These are phyloP conservation scores for Tiphia femorata DNA, from an alignment of 2,888 invertebrate genomes.

Conservation along the genomic window DNA sequence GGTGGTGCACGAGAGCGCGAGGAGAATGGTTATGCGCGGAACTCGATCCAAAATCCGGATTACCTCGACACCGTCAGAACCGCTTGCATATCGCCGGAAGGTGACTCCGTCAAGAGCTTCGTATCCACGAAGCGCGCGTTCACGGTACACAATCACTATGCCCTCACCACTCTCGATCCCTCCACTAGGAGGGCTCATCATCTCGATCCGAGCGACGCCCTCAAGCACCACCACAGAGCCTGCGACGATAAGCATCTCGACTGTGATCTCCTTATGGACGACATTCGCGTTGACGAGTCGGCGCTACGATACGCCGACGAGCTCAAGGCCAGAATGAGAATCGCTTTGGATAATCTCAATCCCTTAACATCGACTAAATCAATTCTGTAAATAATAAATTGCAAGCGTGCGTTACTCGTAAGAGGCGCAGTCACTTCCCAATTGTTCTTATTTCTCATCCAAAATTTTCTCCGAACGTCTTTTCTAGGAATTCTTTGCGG, in stretches of 20 bases:
- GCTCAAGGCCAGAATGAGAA: slow-evolving; percentile 51
- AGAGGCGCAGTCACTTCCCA: too few species aligned
- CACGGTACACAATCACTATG: slow-evolving; percentile 83
- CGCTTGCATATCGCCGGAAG: slow-evolving; percentile 73
- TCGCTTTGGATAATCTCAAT: slow-evolving; percentile 41
- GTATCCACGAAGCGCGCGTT: slow-evolving; percentile 76
- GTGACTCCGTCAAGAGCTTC: slow-evolving; percentile 81
- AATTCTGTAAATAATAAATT: slow-evolving; percentile 36
- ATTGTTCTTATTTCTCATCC: too few species aligned
- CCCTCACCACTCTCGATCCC: slow-evolving; percentile 74
- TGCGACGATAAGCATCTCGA: slow-evolving; percentile 58
- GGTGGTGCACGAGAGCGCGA: neutral
- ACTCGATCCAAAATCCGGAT: slow-evolving; percentile 45
- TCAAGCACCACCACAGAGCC: slow-evolving; percentile 78
- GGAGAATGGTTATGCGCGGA: neutral
- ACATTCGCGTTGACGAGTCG: slow-evolving; percentile 53
- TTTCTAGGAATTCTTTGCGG: too few species aligned
- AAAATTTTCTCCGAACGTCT: too few species aligned
- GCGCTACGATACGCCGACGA: slow-evolving; percentile 54
- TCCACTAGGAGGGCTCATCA: slow-evolving; percentile 72
- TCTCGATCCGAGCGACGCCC: slow-evolving; percentile 73
- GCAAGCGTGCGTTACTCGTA: too few species aligned
- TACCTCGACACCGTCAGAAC: slow-evolving; percentile 72
- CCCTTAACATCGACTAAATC: slow-evolving; percentile 22
- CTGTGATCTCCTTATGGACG: slow-evolving; percentile 58